These are phyloP conservation scores for Scaptomyza pallida DNA, from an alignment of 1,140 invertebrate genomes.

Conservation along the genomic window DNA sequence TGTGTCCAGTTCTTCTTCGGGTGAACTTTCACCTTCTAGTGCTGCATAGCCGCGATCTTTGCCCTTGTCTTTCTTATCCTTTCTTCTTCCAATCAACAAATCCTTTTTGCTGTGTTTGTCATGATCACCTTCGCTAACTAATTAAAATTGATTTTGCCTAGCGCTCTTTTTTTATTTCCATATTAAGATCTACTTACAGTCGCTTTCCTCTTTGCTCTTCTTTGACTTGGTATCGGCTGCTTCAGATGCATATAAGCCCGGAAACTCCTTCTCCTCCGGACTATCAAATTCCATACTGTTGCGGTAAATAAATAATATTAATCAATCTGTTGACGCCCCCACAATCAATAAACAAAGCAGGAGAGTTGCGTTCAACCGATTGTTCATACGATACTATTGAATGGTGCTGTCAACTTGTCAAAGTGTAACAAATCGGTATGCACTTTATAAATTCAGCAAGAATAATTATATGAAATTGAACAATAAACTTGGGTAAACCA, in stretches of 20 bases:
- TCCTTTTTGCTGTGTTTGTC: slow-evolving; percentile 91
- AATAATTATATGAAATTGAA: not conserved
- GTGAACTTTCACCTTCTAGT: slow-evolving; percentile 95
- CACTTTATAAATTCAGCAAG: not conserved
- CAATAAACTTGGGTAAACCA: too few species aligned
- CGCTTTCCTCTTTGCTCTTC: slow-evolving; percentile 89
- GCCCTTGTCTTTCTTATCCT: slow-evolving; percentile 92
- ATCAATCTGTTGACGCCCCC: slow-evolving; percentile 37
- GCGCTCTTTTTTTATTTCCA: slow-evolving; percentile 2
- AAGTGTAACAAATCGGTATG: not conserved
- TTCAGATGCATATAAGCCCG: slow-evolving; percentile 93
- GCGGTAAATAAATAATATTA: slow-evolving; percentile 52
- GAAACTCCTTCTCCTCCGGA: slow-evolving; percentile 95
- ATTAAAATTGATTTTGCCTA: slow-evolving; percentile 46
- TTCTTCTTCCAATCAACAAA: slow-evolving; percentile 88
- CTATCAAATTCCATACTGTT: slow-evolving; percentile 93
- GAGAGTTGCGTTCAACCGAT: slow-evolving; percentile 11
- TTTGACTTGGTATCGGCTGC: slow-evolving; percentile 87
- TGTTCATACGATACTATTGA: not conserved
- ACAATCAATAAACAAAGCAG: slow-evolving; percentile 49
- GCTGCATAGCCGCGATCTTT: slow-evolving; percentile 95
- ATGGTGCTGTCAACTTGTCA: slow-evolving; percentile 2
- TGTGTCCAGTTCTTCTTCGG: slow-evolving; percentile 93
- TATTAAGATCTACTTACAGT: slow-evolving; percentile 88
- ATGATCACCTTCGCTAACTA: slow-evolving; percentile 91